Evolutionary conservation across 2,888 invertebrate genomes (phyloP).

Genomic region (Papilio gigon): DNA sequence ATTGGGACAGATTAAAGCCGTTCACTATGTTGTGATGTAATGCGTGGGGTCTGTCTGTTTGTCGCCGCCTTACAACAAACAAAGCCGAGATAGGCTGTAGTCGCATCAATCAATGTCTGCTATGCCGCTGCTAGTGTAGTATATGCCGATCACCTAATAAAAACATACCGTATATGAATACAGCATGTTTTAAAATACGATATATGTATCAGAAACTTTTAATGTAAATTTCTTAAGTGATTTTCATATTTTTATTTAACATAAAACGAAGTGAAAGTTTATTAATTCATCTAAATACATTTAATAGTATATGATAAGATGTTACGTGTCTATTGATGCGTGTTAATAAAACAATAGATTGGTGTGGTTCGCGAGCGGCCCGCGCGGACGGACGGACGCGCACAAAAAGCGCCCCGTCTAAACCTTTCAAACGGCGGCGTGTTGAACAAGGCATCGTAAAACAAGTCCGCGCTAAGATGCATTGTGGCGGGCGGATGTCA

Average conservation of each 20-base stretch:
- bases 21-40: constrained; percentile 43
- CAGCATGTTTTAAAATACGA: background rate
- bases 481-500: constrained; percentile 81
- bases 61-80: constrained; percentile 56
- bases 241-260: background rate
- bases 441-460: constrained; percentile 59
- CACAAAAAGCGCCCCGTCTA: constrained; percentile 52
- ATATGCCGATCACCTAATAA: constrained; percentile 26
- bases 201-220: no score
- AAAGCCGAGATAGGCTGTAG: constrained; percentile 53
- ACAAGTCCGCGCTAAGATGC: constrained; percentile 75
- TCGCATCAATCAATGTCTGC: constrained; percentile 51
- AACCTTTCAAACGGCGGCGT: constrained; percentile 68
- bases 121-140: constrained; percentile 38
- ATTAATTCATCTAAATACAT: constrained; percentile 27
- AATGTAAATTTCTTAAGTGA: no score
- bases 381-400: constrained; percentile 31
- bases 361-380: constrained; percentile 32
- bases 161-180: background rate
- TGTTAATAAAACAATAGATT: constrained; percentile 40
- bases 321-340: constrained; percentile 39
- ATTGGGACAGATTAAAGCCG: background rate
- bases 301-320: constrained; percentile 12
- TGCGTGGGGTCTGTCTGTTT: constrained; percentile 48
- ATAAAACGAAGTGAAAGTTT: background rate